Percentiles rank a stretch among this genome's conserved stretches.
Evolutionary conservation across 2,888 invertebrate species (phyloP).

Genomic region (Drosophila birchii): DNA sequence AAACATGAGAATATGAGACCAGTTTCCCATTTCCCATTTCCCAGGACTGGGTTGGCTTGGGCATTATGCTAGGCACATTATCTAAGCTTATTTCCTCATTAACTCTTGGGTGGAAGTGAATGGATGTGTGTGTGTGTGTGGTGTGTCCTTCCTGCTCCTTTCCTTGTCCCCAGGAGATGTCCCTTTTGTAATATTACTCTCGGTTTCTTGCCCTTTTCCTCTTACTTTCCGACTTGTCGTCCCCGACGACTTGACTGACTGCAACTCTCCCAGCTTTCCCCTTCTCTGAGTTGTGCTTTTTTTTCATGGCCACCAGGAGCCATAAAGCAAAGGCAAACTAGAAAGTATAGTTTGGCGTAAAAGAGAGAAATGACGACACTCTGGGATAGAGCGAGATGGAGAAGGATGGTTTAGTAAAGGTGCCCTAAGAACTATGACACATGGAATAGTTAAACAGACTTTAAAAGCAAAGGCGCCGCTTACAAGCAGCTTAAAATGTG

Average conservation of each 20-base stretch:
- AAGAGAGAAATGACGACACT: slow-evolving; percentile 18
- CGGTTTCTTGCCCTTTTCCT: slow-evolving; percentile 49
- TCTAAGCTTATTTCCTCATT: slow-evolving; percentile 80
- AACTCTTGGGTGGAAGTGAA: slow-evolving; percentile 52
- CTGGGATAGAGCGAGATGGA: slow-evolving; percentile 25
- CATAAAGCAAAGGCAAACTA: slow-evolving; percentile 23
- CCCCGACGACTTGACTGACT: slow-evolving; percentile 29
- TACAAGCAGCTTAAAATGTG: slow-evolving; percentile 70
- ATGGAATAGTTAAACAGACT: slow-evolving; percentile 53
- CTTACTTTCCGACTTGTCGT: slow-evolving; percentile 10
- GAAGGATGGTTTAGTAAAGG: background rate
- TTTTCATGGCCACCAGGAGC: slow-evolving; percentile 69
- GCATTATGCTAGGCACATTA: slow-evolving; percentile 67
- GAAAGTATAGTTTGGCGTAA: slow-evolving; percentile 2
- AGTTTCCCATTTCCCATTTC: background rate
- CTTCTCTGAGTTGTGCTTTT: slow-evolving; percentile 48
- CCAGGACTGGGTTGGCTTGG: background rate
- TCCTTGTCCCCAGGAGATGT: slow-evolving; percentile 18
- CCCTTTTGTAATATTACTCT: slow-evolving; percentile 65
- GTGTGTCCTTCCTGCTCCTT: slow-evolving; percentile 1
- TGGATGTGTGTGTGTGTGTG: slow-evolving; percentile 5
- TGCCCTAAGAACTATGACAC: slow-evolving; percentile 56
- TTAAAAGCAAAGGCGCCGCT: slow-evolving; percentile 65
- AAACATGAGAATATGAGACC: slow-evolving; percentile 74
- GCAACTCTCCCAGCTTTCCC: slow-evolving; percentile 22